Percentiles rank a stretch among this genome's conserved stretches.
phyloP scores from a whole-genome alignment of 2,888 invertebrate species.

The Thecophora atra region DNA sequence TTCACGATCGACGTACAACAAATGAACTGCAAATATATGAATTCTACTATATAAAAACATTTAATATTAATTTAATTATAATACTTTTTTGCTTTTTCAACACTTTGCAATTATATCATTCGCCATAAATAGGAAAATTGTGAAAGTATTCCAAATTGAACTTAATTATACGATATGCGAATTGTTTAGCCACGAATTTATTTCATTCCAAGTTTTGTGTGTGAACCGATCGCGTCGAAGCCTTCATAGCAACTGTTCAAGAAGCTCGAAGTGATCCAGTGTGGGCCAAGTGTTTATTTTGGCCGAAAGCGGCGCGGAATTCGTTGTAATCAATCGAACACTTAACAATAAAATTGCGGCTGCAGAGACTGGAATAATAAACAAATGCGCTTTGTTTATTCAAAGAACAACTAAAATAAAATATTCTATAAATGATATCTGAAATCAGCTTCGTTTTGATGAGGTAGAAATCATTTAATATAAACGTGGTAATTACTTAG shows the following conservation, averaged over 20 bases:
- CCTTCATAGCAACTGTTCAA: constrained; percentile 42
- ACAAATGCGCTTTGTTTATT: constrained; percentile 27
- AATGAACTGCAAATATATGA: no score
- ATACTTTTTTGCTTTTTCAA: constrained; percentile 16
- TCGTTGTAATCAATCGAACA: constrained; percentile 1
- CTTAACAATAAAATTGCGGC: constrained; percentile 7
- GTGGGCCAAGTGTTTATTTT: constrained; percentile 20
- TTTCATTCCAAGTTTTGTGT: constrained; percentile 16
- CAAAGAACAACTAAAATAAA: background rate
- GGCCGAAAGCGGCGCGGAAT: background rate
- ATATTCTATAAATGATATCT: no score
- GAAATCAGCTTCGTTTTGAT: no score
- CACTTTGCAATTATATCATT: constrained; percentile 41
- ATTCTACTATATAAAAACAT: background rate
- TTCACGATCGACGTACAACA: no score
- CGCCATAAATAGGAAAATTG: constrained; percentile 40
- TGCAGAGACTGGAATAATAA: constrained; percentile 30
- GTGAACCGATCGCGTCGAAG: constrained; percentile 40
- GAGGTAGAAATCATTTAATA: no score
- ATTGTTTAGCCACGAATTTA: constrained; percentile 9
- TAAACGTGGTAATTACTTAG: no score
- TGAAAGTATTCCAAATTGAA: constrained; percentile 10
- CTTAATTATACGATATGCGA: background rate
- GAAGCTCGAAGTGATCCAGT: background rate
- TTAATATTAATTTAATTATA: background rate